Base-by-base conservation (phyloP, 2,113 vertebrate species). In the Laticauda colubrina region DNA sequence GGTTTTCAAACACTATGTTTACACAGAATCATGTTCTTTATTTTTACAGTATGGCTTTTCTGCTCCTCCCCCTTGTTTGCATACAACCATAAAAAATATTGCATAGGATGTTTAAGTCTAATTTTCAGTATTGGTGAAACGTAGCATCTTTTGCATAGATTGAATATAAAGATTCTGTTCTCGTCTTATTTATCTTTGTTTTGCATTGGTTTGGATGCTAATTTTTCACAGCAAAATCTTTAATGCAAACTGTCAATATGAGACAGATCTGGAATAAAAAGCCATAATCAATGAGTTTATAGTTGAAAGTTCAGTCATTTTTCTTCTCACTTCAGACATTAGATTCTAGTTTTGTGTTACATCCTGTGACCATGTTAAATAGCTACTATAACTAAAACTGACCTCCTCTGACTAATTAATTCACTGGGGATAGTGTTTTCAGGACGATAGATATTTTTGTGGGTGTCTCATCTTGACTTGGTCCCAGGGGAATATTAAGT, bases 1-100 rank as follows among this genome's bases (percentile, higher is more conserved):
- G 3, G 6, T 39, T 39, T 81, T 43, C 34, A 81, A 43, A 81
- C 18, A 81, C 7, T 43, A 39, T 9, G 75, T 43, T 81, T 39
- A 18, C 34, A 8, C 75, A 81, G 6, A 43, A 43, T 81, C 7
- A 3, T 43, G 7, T 43, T 81, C 15, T 81, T 81, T 43, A 81
- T 81, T 39, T 81, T 81, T 81, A 43, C 34, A 21, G 18, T 43
- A 81, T 18, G 18, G 18, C 7, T 39, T 81, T 34, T 15, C 64
- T 75, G 14, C 0, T 0, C 0, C 12, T 0, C 1, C 1, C 1
- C 2, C 3, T 2, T 1, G 4, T n/a, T 69, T 81, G 15, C 20
- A 43, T 39, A 81, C 3, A 81, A 81, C 18, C 34, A 81, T 81
- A 81, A 81, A 43, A 81, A 81, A 81, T 81, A 39, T 43, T 81